A percentile compares a stretch with the other conserved stretches of the same genome.
Evolutionary conservation across 2,797 vertebrate genomes (phyloP).

Genomic region (Anguilla marmorata): DNA sequence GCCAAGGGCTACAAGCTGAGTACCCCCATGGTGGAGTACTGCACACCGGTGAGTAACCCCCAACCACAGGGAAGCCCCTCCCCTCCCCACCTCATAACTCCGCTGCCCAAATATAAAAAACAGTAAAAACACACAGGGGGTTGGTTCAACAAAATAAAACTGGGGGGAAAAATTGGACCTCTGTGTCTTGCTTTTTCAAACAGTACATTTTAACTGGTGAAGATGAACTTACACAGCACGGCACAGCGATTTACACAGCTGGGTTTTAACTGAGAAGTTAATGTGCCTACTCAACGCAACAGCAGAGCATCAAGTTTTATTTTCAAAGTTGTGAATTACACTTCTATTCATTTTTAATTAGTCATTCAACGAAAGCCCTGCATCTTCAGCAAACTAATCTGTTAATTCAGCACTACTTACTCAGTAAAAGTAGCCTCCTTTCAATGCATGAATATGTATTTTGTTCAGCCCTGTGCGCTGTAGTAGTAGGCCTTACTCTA

Average conservation of each 20-base stretch:
- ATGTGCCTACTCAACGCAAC: not conserved
- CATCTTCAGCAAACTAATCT: not conserved
- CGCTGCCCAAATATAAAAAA: too few species aligned
- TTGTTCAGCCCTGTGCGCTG: too few species aligned
- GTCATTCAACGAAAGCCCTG: not conserved
- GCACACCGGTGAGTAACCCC: constrained; percentile 85
- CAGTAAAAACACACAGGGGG: too few species aligned
- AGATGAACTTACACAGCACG: too few species aligned
- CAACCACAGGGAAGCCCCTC: not conserved
- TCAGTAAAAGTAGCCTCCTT: not conserved
- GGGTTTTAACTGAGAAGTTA: not conserved
- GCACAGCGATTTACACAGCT: too few species aligned
- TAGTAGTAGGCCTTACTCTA: too few species aligned
- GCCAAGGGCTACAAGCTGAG: constrained; percentile 97
- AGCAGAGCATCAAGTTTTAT: not conserved
- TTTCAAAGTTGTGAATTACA: not conserved
- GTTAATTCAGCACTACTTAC: not conserved
- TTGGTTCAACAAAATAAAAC: too few species aligned
- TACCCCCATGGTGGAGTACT: constrained; percentile 99
- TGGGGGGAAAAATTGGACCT: too few species aligned
- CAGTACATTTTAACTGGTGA: too few species aligned
- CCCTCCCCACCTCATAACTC: not conserved
- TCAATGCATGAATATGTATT: not conserved
- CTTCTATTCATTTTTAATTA: not conserved
- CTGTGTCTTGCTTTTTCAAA: too few species aligned